phyloP scores from a whole-genome alignment of 2,113 vertebrate genomes.

The Chrysochloris asiatica region DNA sequence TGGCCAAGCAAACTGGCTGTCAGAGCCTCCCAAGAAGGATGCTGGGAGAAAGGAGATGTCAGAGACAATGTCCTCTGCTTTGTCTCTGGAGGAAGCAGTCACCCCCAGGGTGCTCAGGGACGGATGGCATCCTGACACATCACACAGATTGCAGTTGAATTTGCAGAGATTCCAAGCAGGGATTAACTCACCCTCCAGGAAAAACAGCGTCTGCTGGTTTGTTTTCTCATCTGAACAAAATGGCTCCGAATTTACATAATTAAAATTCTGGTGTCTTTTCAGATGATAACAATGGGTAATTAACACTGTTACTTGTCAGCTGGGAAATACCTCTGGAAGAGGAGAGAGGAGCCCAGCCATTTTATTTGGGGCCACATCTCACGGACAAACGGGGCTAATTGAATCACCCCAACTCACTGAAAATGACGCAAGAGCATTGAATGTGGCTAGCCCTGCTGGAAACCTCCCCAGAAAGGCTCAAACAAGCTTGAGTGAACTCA shows the following conservation, averaged over 20 bases:
- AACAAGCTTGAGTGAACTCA: constrained; percentile 57
- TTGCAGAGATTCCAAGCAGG: background rate
- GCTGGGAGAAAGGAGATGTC: background rate
- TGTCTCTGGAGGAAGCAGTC: constrained; percentile 9
- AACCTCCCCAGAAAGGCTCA: constrained; percentile 56
- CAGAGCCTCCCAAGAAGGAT: background rate
- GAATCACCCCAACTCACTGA: constrained; percentile 85
- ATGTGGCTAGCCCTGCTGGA: constrained; percentile 62
- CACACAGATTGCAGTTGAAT: background rate
- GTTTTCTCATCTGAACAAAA: constrained; percentile 66
- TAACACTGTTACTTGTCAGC: constrained; percentile 64
- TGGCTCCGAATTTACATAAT: constrained; percentile 78
- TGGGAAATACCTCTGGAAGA: constrained; percentile 57
- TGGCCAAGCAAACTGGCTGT: background rate
- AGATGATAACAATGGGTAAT: constrained; percentile 75
- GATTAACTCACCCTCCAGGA: background rate
- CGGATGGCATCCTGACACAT: background rate
- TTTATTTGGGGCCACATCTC: constrained; percentile 77
- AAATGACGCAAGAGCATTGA: constrained; percentile 84
- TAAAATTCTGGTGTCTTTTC: constrained; percentile 70
- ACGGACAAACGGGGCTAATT: constrained; percentile 85
- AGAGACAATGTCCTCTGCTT: background rate
- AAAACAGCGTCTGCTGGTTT: constrained; percentile 3
- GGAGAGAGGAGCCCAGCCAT: constrained; percentile 30
- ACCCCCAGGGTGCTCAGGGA: background rate